These are phyloP conservation scores for Drosophila tropicalis DNA, from an alignment of 1,140 invertebrate species.

Conservation along the genomic window DNA sequence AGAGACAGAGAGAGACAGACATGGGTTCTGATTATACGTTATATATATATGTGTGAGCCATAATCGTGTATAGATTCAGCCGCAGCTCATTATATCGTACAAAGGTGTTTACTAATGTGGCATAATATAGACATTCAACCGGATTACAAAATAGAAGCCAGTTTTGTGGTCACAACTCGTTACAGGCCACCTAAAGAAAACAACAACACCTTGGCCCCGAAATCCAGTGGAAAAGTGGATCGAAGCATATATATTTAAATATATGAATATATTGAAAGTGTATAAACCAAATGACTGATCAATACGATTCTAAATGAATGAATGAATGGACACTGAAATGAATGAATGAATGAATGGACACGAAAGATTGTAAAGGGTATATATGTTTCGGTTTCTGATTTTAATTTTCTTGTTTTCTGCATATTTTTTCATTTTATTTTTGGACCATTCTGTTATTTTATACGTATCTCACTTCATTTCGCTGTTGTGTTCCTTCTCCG, in stretches of 20 bases:
- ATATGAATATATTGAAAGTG: too few species aligned
- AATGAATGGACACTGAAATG: background rate
- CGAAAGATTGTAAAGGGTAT: slow-evolving; percentile 8
- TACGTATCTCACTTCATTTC: slow-evolving; percentile 75
- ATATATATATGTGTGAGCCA: slow-evolving; percentile 12
- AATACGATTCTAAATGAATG: too few species aligned
- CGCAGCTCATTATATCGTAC: slow-evolving; percentile 54
- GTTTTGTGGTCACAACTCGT: too few species aligned
- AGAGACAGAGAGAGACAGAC: background rate
- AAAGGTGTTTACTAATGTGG: background rate
- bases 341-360: background rate
- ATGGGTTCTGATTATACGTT: slow-evolving; percentile 59
- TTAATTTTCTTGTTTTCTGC: background rate
- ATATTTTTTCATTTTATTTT: slow-evolving; percentile 38
- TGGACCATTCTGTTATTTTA: slow-evolving; percentile 60
- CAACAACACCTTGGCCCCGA: too few species aligned
- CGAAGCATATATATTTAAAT: too few species aligned
- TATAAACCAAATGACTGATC: too few species aligned
- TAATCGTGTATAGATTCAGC: slow-evolving; percentile 5
- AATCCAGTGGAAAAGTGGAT: too few species aligned
- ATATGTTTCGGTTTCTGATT: slow-evolving; percentile 33
- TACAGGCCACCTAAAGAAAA: too few species aligned
- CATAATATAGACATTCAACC: background rate
- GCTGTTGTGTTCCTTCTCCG: slow-evolving; percentile 34
- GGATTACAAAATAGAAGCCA: slow-evolving; percentile 12